Base-by-base conservation (phyloP, 1,140 invertebrate genomes). In the Andricus grossulariae region DNA sequence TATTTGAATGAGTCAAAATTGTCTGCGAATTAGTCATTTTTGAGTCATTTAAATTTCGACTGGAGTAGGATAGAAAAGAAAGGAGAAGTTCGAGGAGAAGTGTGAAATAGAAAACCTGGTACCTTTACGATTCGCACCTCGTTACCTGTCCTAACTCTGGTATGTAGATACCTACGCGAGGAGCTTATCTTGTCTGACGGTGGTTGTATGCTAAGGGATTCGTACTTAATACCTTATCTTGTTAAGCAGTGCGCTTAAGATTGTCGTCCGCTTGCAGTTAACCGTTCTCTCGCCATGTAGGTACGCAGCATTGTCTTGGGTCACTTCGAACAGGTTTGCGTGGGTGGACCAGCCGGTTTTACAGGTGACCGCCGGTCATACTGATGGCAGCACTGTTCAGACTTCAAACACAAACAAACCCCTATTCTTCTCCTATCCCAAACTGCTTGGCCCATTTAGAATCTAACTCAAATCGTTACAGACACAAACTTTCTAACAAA, bases 221-320 rank as follows among this genome's bases (percentile, higher is more conserved):
- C 86, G 80, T 88, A 88, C 84, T 90, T 89, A 90, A 90, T 89
- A 87, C 78, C 88, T 91, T 91, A 90, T 91, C 90, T 89, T 90
- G 89, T 90, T 87, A 88, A 87, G 83, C 85, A 86, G 84, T 85
- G 87, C 86, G 86, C 86, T 89, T 89, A 88, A 90, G 87, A 90
- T 90, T 90, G 87, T 85, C 83, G 81, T 82, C 77, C 78, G 83
- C 75, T 79, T 80, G 76, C 78, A 83, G 83, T 86, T 83, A 86
- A 86, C 82, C 82, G 82, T 84, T 84, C 82, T 76, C 79, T 84
- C 76, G 80, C 79, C 74, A 75, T 82, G 83, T 80, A 81, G 77
- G 74, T 71, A 76, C 75, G 72, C 77, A 74, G 82, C 80, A 87
- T 84, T 88, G 83, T 88, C 80, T 82, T 78, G 74, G 55, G 60